Evolutionary conservation across 2,113 vertebrate species (phyloP).

Genomic region (Chaenocephalus aceratus): DNA sequence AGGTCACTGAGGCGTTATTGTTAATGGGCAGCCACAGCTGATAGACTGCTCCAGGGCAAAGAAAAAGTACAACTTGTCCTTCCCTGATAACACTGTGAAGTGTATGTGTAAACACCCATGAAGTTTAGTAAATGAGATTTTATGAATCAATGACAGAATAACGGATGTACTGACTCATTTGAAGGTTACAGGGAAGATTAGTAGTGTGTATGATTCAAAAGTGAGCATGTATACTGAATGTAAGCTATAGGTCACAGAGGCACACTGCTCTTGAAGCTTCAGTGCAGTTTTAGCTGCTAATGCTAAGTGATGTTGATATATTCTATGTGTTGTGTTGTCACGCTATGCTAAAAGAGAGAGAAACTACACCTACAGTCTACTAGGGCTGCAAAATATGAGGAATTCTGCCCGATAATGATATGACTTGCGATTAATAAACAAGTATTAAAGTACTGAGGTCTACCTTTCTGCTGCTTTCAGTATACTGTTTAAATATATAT

Average conservation of each 20-base stretch:
- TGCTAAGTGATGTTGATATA: not conserved
- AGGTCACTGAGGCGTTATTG: conserved; percentile 23
- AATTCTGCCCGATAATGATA: too few species aligned
- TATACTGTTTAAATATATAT: too few species aligned
- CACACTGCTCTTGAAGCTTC: not conserved
- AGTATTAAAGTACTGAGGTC: too few species aligned
- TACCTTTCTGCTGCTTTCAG: too few species aligned
- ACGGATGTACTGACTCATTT: not conserved
- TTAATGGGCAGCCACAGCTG: conserved; percentile 38
- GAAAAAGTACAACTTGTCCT: conserved; percentile 11
- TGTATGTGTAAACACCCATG: conserved; percentile 7
- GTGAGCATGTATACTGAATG: conserved; percentile 2
- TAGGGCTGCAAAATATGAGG: not conserved
- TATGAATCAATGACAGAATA: conserved; percentile 5
- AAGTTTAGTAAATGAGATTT: conserved; percentile 38
- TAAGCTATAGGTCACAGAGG: not conserved
- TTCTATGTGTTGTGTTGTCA: not conserved
- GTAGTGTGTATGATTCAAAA: not conserved
- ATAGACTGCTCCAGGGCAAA: conserved; percentile 23
- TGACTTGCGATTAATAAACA: too few species aligned
- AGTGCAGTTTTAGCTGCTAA: not conserved
- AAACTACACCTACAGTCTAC: conserved; percentile 5
- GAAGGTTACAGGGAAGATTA: not conserved
- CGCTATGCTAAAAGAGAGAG: not conserved
- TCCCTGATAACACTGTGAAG: conserved; percentile 22